Evolutionary conservation across 2,888 invertebrate genomes (phyloP).

Genomic region (Tuta absoluta): DNA sequence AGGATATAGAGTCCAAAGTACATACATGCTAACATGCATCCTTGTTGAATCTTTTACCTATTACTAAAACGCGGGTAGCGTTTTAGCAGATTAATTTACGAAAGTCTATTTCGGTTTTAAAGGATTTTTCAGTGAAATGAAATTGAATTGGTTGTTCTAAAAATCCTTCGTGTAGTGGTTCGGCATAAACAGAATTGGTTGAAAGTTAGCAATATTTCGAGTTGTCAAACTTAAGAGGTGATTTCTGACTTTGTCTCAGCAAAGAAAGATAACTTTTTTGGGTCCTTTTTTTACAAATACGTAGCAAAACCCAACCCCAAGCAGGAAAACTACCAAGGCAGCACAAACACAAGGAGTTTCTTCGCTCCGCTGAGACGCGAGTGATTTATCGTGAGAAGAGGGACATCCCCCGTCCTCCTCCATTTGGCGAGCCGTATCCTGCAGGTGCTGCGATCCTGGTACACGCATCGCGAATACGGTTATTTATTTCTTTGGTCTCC

Average conservation of each 20-base stretch:
- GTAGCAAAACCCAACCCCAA: background rate
- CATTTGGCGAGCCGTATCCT: constrained; percentile 53
- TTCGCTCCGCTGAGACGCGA: constrained; percentile 45
- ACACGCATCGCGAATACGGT: constrained; percentile 33
- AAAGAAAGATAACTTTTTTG: background rate
- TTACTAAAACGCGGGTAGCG: no score
- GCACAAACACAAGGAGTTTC: constrained; percentile 62
- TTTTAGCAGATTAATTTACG: no score
- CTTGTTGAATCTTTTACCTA: no score
- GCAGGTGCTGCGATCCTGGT: constrained; percentile 41
- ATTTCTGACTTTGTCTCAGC: no score
- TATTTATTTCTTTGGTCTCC: constrained; percentile 37
- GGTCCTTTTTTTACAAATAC: background rate
- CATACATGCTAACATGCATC: no score
- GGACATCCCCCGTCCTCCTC: constrained; percentile 61
- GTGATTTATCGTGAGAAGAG: constrained; percentile 75
- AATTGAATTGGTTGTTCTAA: no score
- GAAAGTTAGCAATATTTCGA: no score
- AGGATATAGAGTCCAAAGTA: background rate
- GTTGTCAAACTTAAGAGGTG: no score
- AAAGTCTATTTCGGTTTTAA: no score
- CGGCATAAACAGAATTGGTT: no score
- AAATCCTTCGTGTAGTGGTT: no score
- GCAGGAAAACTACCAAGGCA: constrained; percentile 49
- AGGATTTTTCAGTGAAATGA: no score